Evolutionary conservation across 1,140 invertebrate species (phyloP).

Genomic region (Bactericera cockerelli): DNA sequence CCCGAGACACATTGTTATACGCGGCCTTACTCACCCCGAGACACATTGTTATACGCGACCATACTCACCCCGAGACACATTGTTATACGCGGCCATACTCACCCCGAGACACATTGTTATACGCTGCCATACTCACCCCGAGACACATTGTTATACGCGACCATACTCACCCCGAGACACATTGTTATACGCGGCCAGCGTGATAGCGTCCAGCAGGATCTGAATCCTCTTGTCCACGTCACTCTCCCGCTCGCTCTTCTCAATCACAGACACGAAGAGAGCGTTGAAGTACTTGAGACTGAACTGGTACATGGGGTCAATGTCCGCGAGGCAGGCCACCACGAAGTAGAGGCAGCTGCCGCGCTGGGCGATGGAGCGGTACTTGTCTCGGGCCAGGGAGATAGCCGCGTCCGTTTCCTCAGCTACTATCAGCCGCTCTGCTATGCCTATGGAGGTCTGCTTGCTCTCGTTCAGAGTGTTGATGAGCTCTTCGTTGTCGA

Average conservation of each 20-base stretch:
- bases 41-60: too few relatives aligned
- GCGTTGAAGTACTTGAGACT: slow-evolving; percentile 76
- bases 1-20: too few relatives aligned
- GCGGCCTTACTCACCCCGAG: too few relatives aligned
- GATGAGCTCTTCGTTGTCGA: slow-evolving; percentile 80
- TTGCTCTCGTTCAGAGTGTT: slow-evolving; percentile 80
- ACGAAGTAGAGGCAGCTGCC: slow-evolving; percentile 85
- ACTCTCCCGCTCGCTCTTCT: slow-evolving; percentile 46
- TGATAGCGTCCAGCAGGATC: slow-evolving; percentile 56
- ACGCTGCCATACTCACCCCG: too few relatives aligned
- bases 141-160: too few relatives aligned
- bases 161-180: slow-evolving; percentile 49
- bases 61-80: too few relatives aligned
- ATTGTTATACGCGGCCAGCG: slow-evolving; percentile 65
- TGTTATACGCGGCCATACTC: too few relatives aligned
- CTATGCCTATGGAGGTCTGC: slow-evolving; percentile 69
- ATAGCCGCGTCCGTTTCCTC: slow-evolving; percentile 69
- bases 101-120: too few relatives aligned
- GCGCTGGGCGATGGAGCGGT: slow-evolving; percentile 63
- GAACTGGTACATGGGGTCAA: slow-evolving; percentile 93
- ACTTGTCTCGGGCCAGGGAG: slow-evolving; percentile 63
- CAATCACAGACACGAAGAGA: slow-evolving; percentile 59
- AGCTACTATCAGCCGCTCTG: slow-evolving; percentile 57
- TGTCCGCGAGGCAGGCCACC: slow-evolving; percentile 67
- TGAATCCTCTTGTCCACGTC: slow-evolving; percentile 44